Percentiles rank a stretch among this genome's conserved stretches.
phyloP scores from a whole-genome alignment of 2,113 vertebrate species.

The Proteles cristata region DNA sequence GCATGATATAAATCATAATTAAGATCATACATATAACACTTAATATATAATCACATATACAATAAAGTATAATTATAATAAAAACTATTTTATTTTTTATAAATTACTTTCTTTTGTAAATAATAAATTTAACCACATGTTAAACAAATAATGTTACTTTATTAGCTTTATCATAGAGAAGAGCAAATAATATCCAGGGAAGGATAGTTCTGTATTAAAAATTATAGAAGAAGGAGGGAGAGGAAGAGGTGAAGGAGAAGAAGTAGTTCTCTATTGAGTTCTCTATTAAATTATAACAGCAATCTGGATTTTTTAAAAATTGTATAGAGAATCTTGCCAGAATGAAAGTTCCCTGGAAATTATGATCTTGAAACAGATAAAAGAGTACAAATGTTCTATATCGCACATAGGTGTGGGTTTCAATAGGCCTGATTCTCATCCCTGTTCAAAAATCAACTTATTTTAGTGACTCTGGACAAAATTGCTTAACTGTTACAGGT shows the following conservation, averaged over 20 bases:
- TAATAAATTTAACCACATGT: background rate
- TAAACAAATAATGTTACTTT: conserved; percentile 10
- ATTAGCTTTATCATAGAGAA: background rate
- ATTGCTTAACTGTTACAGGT: background rate
- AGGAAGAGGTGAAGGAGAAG: fast-evolving
- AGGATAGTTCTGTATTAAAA: background rate
- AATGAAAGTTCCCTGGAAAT: background rate
- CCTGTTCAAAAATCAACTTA: background rate
- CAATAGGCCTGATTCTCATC: background rate
- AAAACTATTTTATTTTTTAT: background rate
- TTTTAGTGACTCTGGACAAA: background rate
- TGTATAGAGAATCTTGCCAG: background rate
- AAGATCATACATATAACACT: background rate
- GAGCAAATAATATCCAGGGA: background rate
- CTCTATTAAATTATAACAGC: background rate
- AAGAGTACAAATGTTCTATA: background rate
- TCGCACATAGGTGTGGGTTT: background rate
- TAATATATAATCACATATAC: background rate
- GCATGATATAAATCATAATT: background rate
- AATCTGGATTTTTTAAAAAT: background rate
- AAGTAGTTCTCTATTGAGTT: background rate
- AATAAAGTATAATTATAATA: conserved; percentile 8
- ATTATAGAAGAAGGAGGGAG: background rate
- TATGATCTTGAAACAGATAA: background rate
- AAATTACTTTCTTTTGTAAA: background rate